Percentiles rank a stretch among this genome's conserved stretches.
Evolutionary conservation across 2,888 invertebrate genomes (phyloP).

Genomic region (Erpobdella octoculata): DNA sequence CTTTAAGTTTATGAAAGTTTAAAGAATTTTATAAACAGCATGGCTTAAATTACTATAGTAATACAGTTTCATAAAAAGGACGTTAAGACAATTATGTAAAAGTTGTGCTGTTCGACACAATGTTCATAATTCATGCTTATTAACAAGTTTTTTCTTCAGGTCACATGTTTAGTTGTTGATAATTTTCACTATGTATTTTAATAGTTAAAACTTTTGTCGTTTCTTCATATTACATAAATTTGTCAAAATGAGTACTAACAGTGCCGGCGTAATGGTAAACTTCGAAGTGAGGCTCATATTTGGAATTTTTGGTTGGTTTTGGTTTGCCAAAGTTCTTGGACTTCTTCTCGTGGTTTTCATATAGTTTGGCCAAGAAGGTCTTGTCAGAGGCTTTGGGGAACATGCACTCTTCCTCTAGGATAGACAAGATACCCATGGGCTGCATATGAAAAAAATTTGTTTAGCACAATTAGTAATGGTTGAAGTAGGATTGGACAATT

Average conservation of each 20-base stretch:
- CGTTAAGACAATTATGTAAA: neutral
- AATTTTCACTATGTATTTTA: too few species aligned
- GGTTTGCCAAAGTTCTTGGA: conserved; percentile 50
- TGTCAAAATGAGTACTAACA: conserved; percentile 60
- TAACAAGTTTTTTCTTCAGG: neutral
- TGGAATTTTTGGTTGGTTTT: conserved; percentile 70
- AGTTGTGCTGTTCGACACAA: neutral
- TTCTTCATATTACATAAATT: too few species aligned
- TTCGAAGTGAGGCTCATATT: conserved; percentile 93
- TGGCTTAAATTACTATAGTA: neutral
- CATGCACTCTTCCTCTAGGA: conserved; percentile 99
- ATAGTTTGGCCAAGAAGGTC: conserved; percentile 96
- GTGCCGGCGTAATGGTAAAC: conserved; percentile 98
- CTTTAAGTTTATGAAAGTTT: too few species aligned
- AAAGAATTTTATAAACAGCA: neutral
- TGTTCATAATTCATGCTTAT: neutral
- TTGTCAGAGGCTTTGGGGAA: conserved; percentile 97
- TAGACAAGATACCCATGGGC: conserved; percentile 99
- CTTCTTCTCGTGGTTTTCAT: conserved; percentile 92
- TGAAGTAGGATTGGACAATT: too few species aligned
- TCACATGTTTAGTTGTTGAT: neutral
- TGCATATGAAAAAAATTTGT: conserved; percentile 52
- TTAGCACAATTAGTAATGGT: too few species aligned
- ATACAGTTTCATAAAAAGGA: neutral
- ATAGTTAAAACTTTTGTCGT: too few species aligned